Evolutionary conservation across 2,888 invertebrate species (phyloP).

Genomic region (Diadromus collaris): DNA sequence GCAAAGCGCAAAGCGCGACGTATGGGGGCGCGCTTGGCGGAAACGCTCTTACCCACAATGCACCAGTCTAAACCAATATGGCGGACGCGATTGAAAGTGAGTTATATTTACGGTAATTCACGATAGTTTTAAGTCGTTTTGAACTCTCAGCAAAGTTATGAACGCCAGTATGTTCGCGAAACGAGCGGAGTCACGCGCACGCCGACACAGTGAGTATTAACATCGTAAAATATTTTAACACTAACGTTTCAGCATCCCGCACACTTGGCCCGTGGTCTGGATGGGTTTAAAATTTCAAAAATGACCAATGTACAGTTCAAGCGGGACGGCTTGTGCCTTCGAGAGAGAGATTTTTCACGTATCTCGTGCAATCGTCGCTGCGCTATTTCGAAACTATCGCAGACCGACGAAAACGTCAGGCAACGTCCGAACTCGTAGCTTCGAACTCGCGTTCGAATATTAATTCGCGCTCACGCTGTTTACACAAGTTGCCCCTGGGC

Average conservation of each 20-base stretch:
- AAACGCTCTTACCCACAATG: slow-evolving; percentile 76
- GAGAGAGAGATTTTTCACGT: slow-evolving; percentile 43
- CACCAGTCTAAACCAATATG: slow-evolving; percentile 86
- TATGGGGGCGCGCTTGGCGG: slow-evolving; percentile 64
- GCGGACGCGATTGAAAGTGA: slow-evolving; percentile 91
- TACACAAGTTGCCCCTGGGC: slow-evolving; percentile 65
- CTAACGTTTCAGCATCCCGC: background rate
- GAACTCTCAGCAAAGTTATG: slow-evolving; percentile 55
- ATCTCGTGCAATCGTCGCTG: background rate
- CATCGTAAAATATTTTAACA: background rate
- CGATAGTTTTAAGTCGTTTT: slow-evolving; percentile 65
- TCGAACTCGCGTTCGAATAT: slow-evolving; percentile 43
- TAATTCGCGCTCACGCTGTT: slow-evolving; percentile 41
- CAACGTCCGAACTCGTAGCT: background rate
- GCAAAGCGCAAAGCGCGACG: slow-evolving; percentile 47
- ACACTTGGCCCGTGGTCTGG: slow-evolving; percentile 49
- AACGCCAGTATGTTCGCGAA: slow-evolving; percentile 47
- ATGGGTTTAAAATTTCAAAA: slow-evolving; percentile 79
- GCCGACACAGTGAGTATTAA: background rate
- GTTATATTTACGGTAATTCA: slow-evolving; percentile 81
- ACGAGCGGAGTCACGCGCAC: slow-evolving; percentile 21
- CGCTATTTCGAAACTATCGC: background rate
- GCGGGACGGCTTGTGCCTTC: slow-evolving; percentile 71
- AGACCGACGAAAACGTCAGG: background rate
- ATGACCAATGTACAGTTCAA: slow-evolving; percentile 77